These are phyloP conservation scores for Cryptophagus acutangulus DNA, from an alignment of 2,888 invertebrate genomes.

Conservation along the genomic window DNA sequence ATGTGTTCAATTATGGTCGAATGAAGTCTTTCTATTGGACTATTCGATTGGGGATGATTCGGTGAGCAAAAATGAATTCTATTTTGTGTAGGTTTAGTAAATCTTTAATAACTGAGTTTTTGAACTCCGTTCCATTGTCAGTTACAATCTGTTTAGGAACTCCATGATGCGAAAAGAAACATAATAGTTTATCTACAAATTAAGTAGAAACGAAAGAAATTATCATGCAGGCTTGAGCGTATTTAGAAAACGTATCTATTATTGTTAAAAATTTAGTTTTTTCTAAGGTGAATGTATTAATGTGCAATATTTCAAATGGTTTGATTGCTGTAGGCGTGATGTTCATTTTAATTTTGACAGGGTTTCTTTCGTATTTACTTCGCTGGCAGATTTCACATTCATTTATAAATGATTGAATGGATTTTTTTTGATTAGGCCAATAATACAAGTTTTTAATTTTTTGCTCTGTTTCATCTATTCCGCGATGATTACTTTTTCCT, in stretches of 20 bases:
- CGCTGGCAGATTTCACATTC: slow-evolving; percentile 16
- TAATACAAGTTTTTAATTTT: slow-evolving; percentile 16
- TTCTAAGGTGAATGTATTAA: slow-evolving; percentile 18
- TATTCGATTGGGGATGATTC: slow-evolving; percentile 21
- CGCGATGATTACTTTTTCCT: background rate
- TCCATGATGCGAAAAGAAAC: slow-evolving; percentile 23
- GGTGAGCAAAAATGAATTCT: slow-evolving; percentile 19
- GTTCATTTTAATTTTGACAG: slow-evolving; percentile 15
- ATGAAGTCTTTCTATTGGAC: slow-evolving; percentile 18
- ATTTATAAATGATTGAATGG: slow-evolving; percentile 21
- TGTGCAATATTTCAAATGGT: slow-evolving; percentile 20
- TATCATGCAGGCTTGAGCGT: slow-evolving; percentile 19
- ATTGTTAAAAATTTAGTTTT: slow-evolving; percentile 23
- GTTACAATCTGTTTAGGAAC: slow-evolving; percentile 20
- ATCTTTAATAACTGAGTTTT: slow-evolving; percentile 19
- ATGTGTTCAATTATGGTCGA: slow-evolving; percentile 18
- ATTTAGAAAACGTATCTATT: slow-evolving; percentile 24
- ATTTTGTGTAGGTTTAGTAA: slow-evolving; percentile 23
- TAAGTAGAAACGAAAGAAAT: slow-evolving; percentile 10
- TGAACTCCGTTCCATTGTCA: slow-evolving; percentile 24
- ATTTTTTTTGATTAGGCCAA: slow-evolving; percentile 20
- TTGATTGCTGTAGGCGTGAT: slow-evolving; percentile 16
- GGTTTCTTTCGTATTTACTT: slow-evolving; percentile 17
- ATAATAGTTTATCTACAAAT: slow-evolving; percentile 17
- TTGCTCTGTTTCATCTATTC: slow-evolving; percentile 10